Evolutionary conservation across 2,888 invertebrate species (phyloP).

Genomic region (Noctua janthe): DNA sequence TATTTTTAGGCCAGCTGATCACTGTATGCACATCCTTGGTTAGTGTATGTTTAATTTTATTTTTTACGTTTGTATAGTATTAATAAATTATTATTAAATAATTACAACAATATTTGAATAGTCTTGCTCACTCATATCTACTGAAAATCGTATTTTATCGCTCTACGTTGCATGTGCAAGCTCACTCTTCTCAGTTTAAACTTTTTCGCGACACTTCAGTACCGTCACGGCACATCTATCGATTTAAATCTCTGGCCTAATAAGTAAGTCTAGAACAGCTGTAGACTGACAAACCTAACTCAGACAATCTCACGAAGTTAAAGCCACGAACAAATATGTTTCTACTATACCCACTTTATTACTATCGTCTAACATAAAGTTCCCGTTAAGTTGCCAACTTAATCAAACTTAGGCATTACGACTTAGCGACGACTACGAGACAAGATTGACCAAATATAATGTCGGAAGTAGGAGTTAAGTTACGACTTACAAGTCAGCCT

Average conservation of each 20-base stretch:
- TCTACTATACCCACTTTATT: slow-evolving; percentile 44
- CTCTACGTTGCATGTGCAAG: not conserved
- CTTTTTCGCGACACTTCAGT: not conserved
- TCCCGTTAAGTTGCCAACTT: slow-evolving; percentile 61
- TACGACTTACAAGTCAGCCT: slow-evolving; percentile 18
- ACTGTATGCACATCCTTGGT: not conserved
- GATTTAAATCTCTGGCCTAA: not conserved
- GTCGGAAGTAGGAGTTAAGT: slow-evolving; percentile 22
- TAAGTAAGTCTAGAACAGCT: not conserved
- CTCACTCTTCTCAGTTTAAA: not conserved
- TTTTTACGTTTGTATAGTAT: not conserved
- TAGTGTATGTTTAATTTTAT: not conserved
- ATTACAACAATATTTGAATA: not conserved
- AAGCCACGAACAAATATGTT: slow-evolving; percentile 41
- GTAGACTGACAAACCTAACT: not conserved
- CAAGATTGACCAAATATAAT: slow-evolving; percentile 62
- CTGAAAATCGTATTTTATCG: not conserved
- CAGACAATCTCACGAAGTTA: slow-evolving; percentile 23
- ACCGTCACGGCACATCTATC: not conserved
- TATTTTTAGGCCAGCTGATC: not conserved
- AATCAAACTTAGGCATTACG: slow-evolving; percentile 64
- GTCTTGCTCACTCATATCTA: not conserved
- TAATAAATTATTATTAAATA: no score
- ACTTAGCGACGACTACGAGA: slow-evolving; percentile 45
- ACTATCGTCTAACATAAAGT: slow-evolving; percentile 46